These are phyloP conservation scores for Iphiclides podalirius DNA, from an alignment of 2,888 invertebrate genomes.

Conservation along the genomic window DNA sequence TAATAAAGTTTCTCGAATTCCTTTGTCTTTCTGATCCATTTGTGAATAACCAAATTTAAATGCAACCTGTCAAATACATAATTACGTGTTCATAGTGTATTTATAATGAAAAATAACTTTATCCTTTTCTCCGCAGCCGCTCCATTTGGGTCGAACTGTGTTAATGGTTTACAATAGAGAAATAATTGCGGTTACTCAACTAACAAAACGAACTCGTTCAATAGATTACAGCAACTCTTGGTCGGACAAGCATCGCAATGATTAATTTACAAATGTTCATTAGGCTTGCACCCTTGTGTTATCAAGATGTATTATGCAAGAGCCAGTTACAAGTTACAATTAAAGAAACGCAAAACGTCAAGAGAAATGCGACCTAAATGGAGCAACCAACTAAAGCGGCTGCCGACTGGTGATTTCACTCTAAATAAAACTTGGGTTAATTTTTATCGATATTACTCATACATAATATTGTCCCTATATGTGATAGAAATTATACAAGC, in stretches of 20 bases:
- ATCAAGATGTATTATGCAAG: conserved; percentile 35
- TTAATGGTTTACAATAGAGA: conserved; percentile 7
- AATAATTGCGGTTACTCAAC: conserved; percentile 11
- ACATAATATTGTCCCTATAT: too few relatives aligned
- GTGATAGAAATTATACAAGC: too few relatives aligned
- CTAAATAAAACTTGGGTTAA: too few relatives aligned
- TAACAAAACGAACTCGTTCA: conserved; percentile 5
- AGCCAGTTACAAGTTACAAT: conserved; percentile 31
- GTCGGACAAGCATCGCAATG: conserved; percentile 10
- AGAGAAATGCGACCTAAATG: conserved; percentile 45
- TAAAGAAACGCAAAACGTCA: conserved; percentile 34
- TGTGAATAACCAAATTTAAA: too few relatives aligned
- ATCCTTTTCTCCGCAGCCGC: too few relatives aligned
- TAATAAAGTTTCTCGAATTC: too few relatives aligned
- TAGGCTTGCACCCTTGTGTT: conserved; percentile 12
- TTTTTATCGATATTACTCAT: too few relatives aligned
- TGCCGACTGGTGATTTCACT: too few relatives aligned
- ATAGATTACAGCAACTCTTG: not conserved
- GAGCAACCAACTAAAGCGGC: conserved; percentile 39
- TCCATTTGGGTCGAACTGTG: not conserved
- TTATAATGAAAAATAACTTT: too few relatives aligned
- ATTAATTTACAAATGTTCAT: conserved; percentile 19
- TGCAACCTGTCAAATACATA: too few relatives aligned
- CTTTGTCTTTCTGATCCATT: too few relatives aligned
- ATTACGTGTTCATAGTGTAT: too few relatives aligned